Evolutionary conservation across 2,113 vertebrate species (phyloP).

Genomic region (Tragelaphus strepsiceros): DNA sequence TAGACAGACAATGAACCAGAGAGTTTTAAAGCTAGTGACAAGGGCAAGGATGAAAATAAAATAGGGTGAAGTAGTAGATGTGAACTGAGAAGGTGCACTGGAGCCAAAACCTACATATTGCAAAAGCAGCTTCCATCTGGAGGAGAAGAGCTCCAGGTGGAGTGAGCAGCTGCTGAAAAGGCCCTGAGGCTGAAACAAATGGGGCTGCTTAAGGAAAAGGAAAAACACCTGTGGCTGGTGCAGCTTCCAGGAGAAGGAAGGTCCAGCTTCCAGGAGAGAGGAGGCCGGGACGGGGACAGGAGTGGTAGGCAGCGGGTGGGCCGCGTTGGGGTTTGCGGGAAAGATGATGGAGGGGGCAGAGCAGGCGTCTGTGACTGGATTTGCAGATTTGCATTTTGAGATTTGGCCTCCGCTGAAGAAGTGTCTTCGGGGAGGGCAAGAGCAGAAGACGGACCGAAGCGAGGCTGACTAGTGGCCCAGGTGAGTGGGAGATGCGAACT

Average conservation of each 20-base stretch:
- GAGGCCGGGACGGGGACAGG: neutral
- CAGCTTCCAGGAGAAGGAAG: neutral
- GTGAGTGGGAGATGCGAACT: neutral
- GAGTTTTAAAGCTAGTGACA: neutral
- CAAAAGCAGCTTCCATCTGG: neutral
- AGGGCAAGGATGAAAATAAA: neutral
- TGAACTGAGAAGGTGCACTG: neutral
- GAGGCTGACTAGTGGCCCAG: neutral
- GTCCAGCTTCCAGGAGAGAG: neutral
- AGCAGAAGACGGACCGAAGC: accelerated
- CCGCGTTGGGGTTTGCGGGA: neutral
- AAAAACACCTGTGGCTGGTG: neutral
- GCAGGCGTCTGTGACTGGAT: neutral
- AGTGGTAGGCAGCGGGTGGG: too few species aligned
- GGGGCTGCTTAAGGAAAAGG: neutral
- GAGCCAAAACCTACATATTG: neutral
- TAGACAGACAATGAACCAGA: neutral
- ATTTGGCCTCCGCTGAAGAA: neutral
- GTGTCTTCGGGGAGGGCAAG: neutral
- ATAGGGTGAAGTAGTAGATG: neutral
- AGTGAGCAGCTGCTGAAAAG: neutral
- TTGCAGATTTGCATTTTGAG: neutral
- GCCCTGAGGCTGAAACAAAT: neutral
- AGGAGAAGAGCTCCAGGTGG: neutral
- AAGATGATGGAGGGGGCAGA: neutral